Percentiles rank a stretch among this genome's conserved stretches.
These are phyloP conservation scores for Luperina nickerlii DNA, from an alignment of 2,888 invertebrate species.

Conservation along the genomic window DNA sequence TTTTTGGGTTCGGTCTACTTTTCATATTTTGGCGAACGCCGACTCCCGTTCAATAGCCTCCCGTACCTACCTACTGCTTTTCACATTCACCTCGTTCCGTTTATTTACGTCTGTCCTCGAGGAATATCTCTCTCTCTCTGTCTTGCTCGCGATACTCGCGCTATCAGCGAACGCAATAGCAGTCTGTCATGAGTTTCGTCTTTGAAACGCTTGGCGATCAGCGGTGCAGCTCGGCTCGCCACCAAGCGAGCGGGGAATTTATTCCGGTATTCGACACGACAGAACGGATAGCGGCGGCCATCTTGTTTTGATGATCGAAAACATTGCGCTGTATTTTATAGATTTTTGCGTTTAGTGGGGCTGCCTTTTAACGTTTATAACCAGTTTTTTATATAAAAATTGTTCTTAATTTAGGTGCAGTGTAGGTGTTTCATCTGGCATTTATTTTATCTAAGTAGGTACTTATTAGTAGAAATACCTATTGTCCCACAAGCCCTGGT, in stretches of 20 bases:
- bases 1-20: neutral
- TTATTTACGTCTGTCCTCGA: constrained; percentile 68
- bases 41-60: constrained; percentile 77
- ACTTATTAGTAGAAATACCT: neutral
- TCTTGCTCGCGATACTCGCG: constrained; percentile 62
- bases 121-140: constrained; percentile 67
- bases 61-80: constrained; percentile 74
- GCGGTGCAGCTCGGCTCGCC: constrained; percentile 73
- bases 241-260: constrained; percentile 78
- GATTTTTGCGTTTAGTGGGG: constrained; percentile 8
- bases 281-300: constrained; percentile 77
- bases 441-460: neutral
- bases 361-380: neutral
- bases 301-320: constrained; percentile 71
- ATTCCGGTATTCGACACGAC: constrained; percentile 80
- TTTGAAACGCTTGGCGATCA: constrained; percentile 65
- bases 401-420: neutral
- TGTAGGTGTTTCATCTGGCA: neutral
- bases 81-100: constrained; percentile 82
- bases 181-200: constrained; percentile 66
- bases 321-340: constrained; percentile 27
- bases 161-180: constrained; percentile 68
- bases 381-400: neutral
- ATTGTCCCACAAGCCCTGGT: neutral
- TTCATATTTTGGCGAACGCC: constrained; percentile 22